Evolutionary conservation across 1,140 invertebrate genomes (phyloP), one percentile per base, ranked within the genome.

Genomic region (Micrasema minimum): DNA sequence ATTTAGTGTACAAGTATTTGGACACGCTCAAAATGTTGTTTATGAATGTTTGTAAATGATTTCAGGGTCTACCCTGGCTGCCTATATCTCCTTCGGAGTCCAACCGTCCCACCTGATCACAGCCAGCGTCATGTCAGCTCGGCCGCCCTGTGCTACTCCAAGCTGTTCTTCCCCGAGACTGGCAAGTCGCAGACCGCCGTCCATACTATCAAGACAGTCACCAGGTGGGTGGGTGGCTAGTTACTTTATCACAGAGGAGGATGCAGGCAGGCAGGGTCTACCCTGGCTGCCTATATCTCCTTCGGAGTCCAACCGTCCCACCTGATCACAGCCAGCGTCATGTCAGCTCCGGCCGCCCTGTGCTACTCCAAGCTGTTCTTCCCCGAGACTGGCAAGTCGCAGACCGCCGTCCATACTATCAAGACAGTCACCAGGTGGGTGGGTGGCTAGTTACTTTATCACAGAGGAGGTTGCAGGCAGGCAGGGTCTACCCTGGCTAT

Each of bases 51-150:
- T 7, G 11, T 45, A n/a, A n/a, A n/a, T n/a, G n/a, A n/a, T n/a
- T n/a, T n/a, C n/a, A 92, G 91, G 93, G 9, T 92, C 93, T 0
- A 93, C 97, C 0, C 84, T 99, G 75, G 96, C 95, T 0, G 94
- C 96, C 0, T 99, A 98, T 78, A 93, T 98, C 38, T 87, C 87
- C 14, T 96, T 96, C 79, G 96, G 96, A 1, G 95, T 96, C 4
- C 88, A 92, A 69, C 87, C 94, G 1, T 86, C 89, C 0, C 90
- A 94, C 81, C 80, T 95, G 16, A 89, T 99, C 51, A 95, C 95
- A 0, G 95, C 97, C 0, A 95, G 93, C 48, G 90, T 98, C 0
- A 98, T 99, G 96, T 94, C 95, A 0, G 96, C 96, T 0, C 97
- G 0, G 94, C 94, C 22, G 91, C 96, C 0, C 82, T 99, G 3